phyloP scores from a whole-genome alignment of 2,888 invertebrate genomes.

The Stenolophus ochropezus region DNA sequence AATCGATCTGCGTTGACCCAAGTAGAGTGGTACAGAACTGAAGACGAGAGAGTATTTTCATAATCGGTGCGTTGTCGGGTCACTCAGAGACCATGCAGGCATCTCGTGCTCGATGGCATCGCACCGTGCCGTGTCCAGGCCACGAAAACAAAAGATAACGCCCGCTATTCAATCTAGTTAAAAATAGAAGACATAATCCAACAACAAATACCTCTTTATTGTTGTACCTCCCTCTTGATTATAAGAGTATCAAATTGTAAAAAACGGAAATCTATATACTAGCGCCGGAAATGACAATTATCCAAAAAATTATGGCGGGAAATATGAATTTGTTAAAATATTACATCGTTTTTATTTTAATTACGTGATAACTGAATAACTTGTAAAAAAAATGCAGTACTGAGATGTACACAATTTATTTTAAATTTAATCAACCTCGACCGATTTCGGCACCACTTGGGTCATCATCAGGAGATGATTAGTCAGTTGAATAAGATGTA shows the following conservation, averaged over 20 bases:
- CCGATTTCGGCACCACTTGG: no score
- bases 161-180: slow-evolving; percentile 7
- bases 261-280: neutral
- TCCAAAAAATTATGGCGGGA: no score
- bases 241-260: neutral
- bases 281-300: no score
- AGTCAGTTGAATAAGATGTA: no score
- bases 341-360: no score
- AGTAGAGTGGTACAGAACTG: neutral
- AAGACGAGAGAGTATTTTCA: slow-evolving; percentile 11
- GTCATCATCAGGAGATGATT: no score
- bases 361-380: no score
- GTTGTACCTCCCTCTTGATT: neutral
- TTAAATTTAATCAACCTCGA: no score
- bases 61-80: slow-evolving; percentile 41
- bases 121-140: slow-evolving; percentile 13
- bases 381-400: no score
- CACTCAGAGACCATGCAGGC: slow-evolving; percentile 15
- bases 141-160: slow-evolving; percentile 47
- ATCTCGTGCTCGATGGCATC: slow-evolving; percentile 25
- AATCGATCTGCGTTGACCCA: neutral
- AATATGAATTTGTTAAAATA: no score
- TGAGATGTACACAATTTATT: no score
- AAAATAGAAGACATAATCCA: slow-evolving; percentile 5
- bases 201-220: neutral